Base-by-base conservation (phyloP, 2,888 invertebrate genomes). In the Eilema griseolum region DNA sequence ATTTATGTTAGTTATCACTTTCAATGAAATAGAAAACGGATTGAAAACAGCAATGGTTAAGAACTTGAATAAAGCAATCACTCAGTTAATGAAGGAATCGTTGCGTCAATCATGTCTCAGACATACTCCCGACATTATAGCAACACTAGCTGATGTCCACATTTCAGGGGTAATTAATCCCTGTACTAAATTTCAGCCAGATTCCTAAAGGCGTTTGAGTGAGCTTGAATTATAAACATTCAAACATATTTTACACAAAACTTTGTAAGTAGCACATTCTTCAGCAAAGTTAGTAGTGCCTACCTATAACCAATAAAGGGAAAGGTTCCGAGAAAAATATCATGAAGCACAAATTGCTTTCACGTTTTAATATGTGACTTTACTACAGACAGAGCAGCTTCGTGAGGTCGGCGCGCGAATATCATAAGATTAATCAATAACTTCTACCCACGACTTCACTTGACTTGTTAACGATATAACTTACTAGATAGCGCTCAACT, bases 321-420 rank as follows among this genome's bases (percentile, higher is more conserved):
- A 72, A 74, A 72, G 72, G 20, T 62, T 62, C 33, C 24, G 77
- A 74, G 78, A 82, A 83, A 86, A 69, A 70, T 82, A 62, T 71
- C 66, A 76, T 82, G 70, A 75, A 83, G 83, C 85, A 86, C 79
- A 85, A 88, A 90, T 89, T 88, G 84, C 84, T 87, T 85, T 89
- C 88, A 89, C 87, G 89, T 81, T 79, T 60, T 26, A 69, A 33
- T 37, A 28, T 73, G 68, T 62, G 66, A 78, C 77, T 80, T 60
- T 61, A 60, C 74, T 77, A 83, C 77, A 80, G 77, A 83, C 77
- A 80, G 77, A 77, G 72, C 63, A 37, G 4, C 24, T 74, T 76
- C 33, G 26, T 72, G 60, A 66, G 66, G 62, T 70, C 77, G 76
- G 81, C 89, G 88, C 86, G 89, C 83, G 82, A 85, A 86, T 89